phyloP scores from a whole-genome alignment of 1,140 invertebrate species.

The Theocolax elegans region DNA sequence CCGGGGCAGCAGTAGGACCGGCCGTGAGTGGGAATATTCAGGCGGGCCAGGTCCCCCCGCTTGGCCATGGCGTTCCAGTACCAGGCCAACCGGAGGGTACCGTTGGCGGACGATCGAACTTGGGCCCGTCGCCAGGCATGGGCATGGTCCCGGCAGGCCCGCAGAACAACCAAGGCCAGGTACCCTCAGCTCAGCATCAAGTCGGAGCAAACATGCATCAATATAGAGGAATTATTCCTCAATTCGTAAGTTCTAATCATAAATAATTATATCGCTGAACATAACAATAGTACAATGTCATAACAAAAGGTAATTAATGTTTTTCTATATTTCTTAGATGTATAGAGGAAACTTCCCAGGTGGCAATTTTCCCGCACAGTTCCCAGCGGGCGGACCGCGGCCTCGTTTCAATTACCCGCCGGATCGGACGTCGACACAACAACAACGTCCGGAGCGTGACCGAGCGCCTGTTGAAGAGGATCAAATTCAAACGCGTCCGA shows the following conservation, averaged over 20 bases:
- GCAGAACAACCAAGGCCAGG: slow-evolving; percentile 54
- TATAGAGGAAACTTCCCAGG: slow-evolving; percentile 65
- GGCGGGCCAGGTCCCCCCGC: slow-evolving; percentile 71
- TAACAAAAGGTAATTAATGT: background rate
- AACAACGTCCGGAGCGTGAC: slow-evolving; percentile 20
- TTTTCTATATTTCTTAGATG: slow-evolving; percentile 52
- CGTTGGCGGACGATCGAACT: slow-evolving; percentile 66
- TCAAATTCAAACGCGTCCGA: slow-evolving; percentile 75
- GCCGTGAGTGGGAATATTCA: slow-evolving; percentile 66
- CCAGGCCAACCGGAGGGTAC: slow-evolving; percentile 57
- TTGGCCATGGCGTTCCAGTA: slow-evolving; percentile 48
- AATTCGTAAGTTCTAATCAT: slow-evolving; percentile 71
- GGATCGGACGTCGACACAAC: background rate
- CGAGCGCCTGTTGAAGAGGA: slow-evolving; percentile 46
- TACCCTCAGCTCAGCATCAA: slow-evolving; percentile 63
- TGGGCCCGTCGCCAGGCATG: slow-evolving; percentile 67
- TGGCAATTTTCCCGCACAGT: slow-evolving; percentile 61
- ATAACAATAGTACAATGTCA: too few species aligned
- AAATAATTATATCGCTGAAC: slow-evolving; percentile 39
- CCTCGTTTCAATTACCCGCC: slow-evolving; percentile 64
- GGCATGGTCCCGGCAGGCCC: slow-evolving; percentile 74
- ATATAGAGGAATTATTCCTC: slow-evolving; percentile 80
- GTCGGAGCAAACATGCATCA: slow-evolving; percentile 65
- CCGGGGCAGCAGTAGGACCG: slow-evolving; percentile 66
- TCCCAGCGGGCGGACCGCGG: slow-evolving; percentile 60